Percentiles rank a stretch among this genome's conserved stretches.
phyloP scores from a whole-genome alignment of 2,113 vertebrate genomes.

The Heterocephalus glaber region DNA sequence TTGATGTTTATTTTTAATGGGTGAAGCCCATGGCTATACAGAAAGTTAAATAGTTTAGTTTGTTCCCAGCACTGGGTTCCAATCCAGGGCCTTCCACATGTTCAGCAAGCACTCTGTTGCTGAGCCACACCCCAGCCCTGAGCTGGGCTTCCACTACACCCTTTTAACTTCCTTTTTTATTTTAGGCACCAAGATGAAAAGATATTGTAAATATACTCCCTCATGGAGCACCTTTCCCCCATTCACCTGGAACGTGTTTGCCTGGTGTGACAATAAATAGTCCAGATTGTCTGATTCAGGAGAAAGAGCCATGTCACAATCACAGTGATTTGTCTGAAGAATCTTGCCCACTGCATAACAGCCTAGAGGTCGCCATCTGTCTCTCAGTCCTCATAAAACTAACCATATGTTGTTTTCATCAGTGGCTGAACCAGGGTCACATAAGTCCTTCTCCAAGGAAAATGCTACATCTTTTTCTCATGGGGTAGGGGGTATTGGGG shows the following conservation, averaged over 20 bases:
- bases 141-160: neutral
- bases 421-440: constrained; percentile 62
- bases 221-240: neutral
- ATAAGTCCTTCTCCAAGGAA: constrained; percentile 63
- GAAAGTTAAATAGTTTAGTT: neutral
- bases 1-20: neutral
- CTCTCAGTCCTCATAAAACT: constrained; percentile 81
- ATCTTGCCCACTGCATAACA: constrained; percentile 79
- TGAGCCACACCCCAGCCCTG: neutral
- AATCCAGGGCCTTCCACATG: neutral
- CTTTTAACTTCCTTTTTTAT: neutral
- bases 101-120: neutral
- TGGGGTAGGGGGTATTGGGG: fast-evolving
- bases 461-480: constrained; percentile 13
- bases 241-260: constrained; percentile 57
- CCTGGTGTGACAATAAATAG: constrained; percentile 54
- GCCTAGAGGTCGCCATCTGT: constrained; percentile 83
- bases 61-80: neutral
- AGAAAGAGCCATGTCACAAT: constrained; percentile 71
- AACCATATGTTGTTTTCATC: constrained; percentile 83
- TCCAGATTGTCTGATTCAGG: constrained; percentile 57
- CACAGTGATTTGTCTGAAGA: constrained; percentile 78
- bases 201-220: neutral
- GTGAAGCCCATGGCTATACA: neutral
- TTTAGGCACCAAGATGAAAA: neutral